Evolutionary conservation across 1,140 invertebrate species (phyloP), one percentile per base, ranked within the genome.

Genomic region (Argopecten irradians): DNA sequence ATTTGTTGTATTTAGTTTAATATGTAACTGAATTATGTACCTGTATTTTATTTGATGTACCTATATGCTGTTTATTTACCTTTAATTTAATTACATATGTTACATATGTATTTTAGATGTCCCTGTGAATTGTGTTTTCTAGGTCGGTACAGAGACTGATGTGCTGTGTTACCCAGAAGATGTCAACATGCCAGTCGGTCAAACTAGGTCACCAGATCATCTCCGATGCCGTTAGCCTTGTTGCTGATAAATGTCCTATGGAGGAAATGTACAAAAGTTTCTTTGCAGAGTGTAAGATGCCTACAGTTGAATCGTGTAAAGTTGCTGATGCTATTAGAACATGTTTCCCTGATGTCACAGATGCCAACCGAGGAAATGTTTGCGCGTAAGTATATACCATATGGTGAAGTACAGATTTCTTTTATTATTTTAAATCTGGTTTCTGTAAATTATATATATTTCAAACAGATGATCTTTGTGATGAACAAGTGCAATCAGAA

Each of bases 151-250:
- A 71, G 16, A n/a, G n/a, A 11, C 55, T 71, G 55, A 71, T 71
- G 55, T 71, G 55, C 55, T 71, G 55, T 71, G 55, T 71, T 28
- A 71, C 55, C 8, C 55, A 71, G n/a, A 71, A 71, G 55, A 71
- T 28, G 55, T 71, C 55, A n/a, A 71, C 22, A 5, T 71, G 55
- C 28, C 55, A n/a, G 16, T 71, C 55, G 7, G 55, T 71, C 5
- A 71, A 71, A 71, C 55, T 71, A 8, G 55, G 22, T 16, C 55
- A 71, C 22, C 55, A 71, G 55, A 71, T 71, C 55, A 71, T 71
- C 28, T 0, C n/a, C 1, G 55, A 71, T n/a, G 55, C 22, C 55
- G n/a, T 71, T 2, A 71, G 13, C 55, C 55, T 71, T 11, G 55
- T 71, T n/a, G 22, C 19, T 28, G 55, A 71, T 71, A n/a, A 71